Conservation (phyloP, 1,140 invertebrate genomes). For the Teleogryllus occipitalis region DNA sequence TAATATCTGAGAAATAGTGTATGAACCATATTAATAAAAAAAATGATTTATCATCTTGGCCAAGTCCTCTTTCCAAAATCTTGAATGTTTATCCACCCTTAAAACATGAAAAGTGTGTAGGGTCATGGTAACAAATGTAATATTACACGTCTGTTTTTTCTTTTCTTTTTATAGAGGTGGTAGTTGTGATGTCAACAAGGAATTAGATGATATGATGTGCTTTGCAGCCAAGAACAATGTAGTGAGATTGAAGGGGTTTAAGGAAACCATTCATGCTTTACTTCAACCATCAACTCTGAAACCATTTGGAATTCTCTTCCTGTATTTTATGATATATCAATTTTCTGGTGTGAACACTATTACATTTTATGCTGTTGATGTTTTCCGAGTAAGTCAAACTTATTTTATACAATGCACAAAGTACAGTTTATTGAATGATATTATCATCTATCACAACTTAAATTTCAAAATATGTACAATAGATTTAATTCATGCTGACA, state of each 20-base stretch:
- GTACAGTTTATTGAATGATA: background rate
- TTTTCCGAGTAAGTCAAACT: slow-evolving; percentile 47
- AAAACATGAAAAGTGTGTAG: too few species aligned
- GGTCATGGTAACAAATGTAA: background rate
- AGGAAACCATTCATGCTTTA: slow-evolving; percentile 48
- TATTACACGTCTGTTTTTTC: background rate
- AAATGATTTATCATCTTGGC: too few species aligned
- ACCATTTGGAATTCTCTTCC: slow-evolving; percentile 51
- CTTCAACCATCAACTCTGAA: slow-evolving; percentile 52
- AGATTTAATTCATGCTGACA: background rate
- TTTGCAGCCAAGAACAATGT: slow-evolving; percentile 56
- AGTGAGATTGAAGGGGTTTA: slow-evolving; percentile 39
- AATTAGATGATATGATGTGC: slow-evolving; percentile 50
- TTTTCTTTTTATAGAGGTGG: slow-evolving; percentile 39
- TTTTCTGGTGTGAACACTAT: slow-evolving; percentile 67
- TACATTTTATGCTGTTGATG: slow-evolving; percentile 69
- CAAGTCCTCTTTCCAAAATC: too few species aligned
- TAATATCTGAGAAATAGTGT: too few species aligned
- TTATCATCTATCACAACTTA: background rate
- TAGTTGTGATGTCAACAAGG: slow-evolving; percentile 51
- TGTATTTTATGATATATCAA: slow-evolving; percentile 65
- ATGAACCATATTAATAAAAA: too few species aligned
- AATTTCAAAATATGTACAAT: background rate
- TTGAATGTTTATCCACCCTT: too few species aligned
- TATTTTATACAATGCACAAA: background rate